Evolutionary conservation across 2,113 vertebrate genomes (phyloP).

Genomic region (Hippocampus comes): DNA sequence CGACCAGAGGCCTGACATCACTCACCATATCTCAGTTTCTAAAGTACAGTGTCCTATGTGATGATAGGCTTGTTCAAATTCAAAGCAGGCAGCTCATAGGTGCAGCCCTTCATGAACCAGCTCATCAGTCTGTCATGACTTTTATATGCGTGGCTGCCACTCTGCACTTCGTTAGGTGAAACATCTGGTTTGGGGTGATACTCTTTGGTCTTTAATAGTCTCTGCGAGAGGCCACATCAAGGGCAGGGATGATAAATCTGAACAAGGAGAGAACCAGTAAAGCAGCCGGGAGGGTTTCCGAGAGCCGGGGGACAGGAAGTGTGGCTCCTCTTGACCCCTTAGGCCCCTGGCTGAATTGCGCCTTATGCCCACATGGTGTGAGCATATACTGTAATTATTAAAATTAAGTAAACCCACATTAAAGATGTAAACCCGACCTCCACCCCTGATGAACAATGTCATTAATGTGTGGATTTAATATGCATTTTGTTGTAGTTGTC

Average conservation of each 20-base stretch:
- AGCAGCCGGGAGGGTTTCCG: slow-evolving; percentile 53
- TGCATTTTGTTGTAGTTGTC: not conserved
- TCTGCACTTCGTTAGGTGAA: slow-evolving; percentile 41
- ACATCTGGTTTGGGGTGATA: slow-evolving; percentile 71
- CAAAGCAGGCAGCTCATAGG: slow-evolving; percentile 24
- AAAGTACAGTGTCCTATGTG: not conserved
- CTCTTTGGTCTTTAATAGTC: slow-evolving; percentile 70
- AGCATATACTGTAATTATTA: not conserved
- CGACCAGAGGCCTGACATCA: not conserved
- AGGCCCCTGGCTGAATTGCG: slow-evolving; percentile 51
- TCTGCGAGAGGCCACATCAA: slow-evolving; percentile 58
- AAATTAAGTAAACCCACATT: no score
- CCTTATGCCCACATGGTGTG: slow-evolving; percentile 36
- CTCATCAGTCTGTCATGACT: slow-evolving; percentile 42
- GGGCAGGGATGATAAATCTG: slow-evolving; percentile 66
- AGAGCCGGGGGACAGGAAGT: slow-evolving; percentile 65
- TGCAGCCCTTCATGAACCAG: slow-evolving; percentile 28
- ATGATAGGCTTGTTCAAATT: slow-evolving; percentile 19
- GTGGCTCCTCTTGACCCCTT: slow-evolving; percentile 66
- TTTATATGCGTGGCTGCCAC: slow-evolving; percentile 37
- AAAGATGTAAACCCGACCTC: no score
- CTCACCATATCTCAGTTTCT: not conserved
- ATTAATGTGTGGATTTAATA: not conserved
- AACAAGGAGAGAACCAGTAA: slow-evolving; percentile 65
- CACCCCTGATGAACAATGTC: no score